These are phyloP conservation scores for Agelas oroides DNA, from an alignment of 37 sponge, comb jelly and placozoan genomes.

Conservation along the genomic window DNA sequence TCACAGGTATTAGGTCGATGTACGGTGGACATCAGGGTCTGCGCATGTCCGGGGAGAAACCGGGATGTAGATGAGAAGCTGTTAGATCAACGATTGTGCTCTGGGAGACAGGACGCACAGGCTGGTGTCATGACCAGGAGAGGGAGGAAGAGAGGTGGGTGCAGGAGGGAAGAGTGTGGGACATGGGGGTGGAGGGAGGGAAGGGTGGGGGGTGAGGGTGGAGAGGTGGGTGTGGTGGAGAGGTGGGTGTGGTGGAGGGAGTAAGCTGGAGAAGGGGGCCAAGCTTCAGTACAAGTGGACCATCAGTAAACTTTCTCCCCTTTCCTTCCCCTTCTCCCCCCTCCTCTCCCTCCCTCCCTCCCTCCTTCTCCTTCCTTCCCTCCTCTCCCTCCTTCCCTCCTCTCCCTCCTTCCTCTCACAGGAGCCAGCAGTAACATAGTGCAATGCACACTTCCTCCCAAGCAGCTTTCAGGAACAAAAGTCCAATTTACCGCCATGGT, in stretches of 20 bases:
- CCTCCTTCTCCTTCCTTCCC: background rate
- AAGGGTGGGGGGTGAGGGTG: too few relatives aligned
- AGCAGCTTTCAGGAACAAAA: background rate
- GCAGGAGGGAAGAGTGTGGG: background rate
- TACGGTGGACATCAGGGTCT: conserved; percentile 55
- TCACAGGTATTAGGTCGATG: conserved; percentile 37
- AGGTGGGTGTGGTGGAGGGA: too few relatives aligned
- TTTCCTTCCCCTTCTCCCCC: too few relatives aligned
- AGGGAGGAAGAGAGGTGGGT: conserved; percentile 11
- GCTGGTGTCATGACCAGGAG: background rate
- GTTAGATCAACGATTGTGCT: background rate
- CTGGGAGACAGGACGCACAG: background rate
- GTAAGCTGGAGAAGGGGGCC: too few relatives aligned
- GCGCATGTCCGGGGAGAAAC: conserved; percentile 74
- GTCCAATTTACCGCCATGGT: background rate
- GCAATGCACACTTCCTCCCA: conserved; percentile 8
- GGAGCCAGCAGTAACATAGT: background rate
- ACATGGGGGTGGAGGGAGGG: too few relatives aligned
- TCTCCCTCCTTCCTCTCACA: background rate
- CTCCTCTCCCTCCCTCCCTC: too few relatives aligned
- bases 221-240: too few relatives aligned
- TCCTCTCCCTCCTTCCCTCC: too few relatives aligned
- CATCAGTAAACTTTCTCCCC: too few relatives aligned
- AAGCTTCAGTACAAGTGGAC: too few relatives aligned
- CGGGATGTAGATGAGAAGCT: conserved; percentile 31